Conservation (phyloP, 2,888 invertebrate genomes). For the Drosophila barbarae region DNA sequence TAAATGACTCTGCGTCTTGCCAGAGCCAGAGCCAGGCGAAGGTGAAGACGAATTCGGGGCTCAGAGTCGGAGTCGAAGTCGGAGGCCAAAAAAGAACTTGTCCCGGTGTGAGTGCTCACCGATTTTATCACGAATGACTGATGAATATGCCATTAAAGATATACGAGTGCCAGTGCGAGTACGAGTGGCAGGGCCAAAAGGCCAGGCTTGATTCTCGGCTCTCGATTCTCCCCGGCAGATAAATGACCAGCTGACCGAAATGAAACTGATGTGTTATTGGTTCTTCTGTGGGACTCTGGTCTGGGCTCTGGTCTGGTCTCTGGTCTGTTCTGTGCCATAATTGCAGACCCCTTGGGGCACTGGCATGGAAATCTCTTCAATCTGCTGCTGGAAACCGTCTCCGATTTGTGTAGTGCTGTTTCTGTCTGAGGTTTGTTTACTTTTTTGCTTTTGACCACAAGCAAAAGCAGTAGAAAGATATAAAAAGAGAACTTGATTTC, state of each 20-base stretch:
- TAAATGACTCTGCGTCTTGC: conserved; percentile 71
- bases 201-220: conserved; percentile 6
- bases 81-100: conserved; percentile 13
- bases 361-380: conserved; percentile 21
- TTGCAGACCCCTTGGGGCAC: conserved; percentile 29
- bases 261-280: conserved; percentile 57
- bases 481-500: too few relatives aligned
- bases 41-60: conserved; percentile 35
- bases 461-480: neutral
- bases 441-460: conserved; percentile 1
- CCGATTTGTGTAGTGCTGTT: conserved; percentile 20
- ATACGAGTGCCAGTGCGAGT: conserved; percentile 59
- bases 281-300: conserved; percentile 14
- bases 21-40: conserved; percentile 18
- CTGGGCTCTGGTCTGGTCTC: neutral
- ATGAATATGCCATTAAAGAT: conserved; percentile 77
- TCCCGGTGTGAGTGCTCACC: conserved; percentile 40
- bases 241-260: conserved; percentile 66
- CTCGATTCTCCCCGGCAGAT: conserved; percentile 37
- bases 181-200: conserved; percentile 8
- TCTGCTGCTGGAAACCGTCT: conserved; percentile 5
- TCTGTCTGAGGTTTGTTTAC: conserved; percentile 17
- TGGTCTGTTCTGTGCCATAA: conserved; percentile 11
- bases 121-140: conserved; percentile 77
- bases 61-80: conserved; percentile 1